Evolutionary conservation across 2,888 invertebrate genomes (phyloP), one percentile per base, ranked within the genome.

Genomic region (Hypolimnas misippus): DNA sequence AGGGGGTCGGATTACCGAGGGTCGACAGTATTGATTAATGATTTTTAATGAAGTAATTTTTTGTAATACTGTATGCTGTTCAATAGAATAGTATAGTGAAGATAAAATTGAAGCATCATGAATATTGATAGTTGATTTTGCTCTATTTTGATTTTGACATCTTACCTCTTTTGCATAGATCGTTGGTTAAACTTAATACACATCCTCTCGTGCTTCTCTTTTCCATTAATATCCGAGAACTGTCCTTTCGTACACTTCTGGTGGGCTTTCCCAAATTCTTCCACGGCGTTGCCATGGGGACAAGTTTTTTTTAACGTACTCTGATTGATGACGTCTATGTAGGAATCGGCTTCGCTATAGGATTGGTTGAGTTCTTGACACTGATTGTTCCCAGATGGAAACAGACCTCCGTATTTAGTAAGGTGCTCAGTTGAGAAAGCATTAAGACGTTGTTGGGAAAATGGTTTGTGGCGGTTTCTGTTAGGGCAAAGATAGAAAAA

Each of bases 391-490:
- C 91, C 90, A 52, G 91, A 90, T 40, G 92, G 92, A 74, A 92
- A 92, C 55, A 92, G 82, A 69, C 89, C 87, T 69, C 92, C 92
- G 66, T 86, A 92, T 76, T 92, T 92, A 72, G 88, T 85, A 75
- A 92, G 76, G 84, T 92, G 92, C 78, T 92, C 92, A 77, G 89
- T 87, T 74, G 92, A 89, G 77, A 92, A 92, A 84, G 92, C 88
- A 76, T 89, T 91, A 83, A 91, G 88, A 73, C 90, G 92, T 82
- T 92, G 91, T 80, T 92, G 90, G 79, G 92, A 89, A 84, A 92
- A 92, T 86, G 92, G 87, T 86, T 89, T 91, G 84, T 88, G 89
- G 69, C 84, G 89, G 75, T 87, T 89, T 91, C 92, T 92, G 91
- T 86, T 87, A 87, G 79, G 76, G 77, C 77, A 83, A 83, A 89